These are phyloP conservation scores for Uromys caudimaculatus DNA, from an alignment of 2,797 vertebrate species.

Conservation along the genomic window DNA sequence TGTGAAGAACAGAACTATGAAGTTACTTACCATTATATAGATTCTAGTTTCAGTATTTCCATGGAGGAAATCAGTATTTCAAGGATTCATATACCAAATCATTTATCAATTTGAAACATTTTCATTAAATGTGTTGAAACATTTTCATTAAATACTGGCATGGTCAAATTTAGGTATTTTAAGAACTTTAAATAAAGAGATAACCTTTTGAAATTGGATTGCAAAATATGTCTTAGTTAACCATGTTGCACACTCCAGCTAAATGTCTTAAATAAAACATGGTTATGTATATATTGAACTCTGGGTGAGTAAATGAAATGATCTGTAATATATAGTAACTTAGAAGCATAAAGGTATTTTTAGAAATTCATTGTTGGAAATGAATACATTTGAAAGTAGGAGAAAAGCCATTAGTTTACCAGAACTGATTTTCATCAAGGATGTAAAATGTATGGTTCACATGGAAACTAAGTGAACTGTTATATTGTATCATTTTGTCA, in stretches of 20 bases:
- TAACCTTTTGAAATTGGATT: slow-evolving; percentile 75
- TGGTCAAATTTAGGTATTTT: slow-evolving; percentile 66
- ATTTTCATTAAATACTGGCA: slow-evolving; percentile 64
- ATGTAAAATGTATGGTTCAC: slow-evolving; percentile 79
- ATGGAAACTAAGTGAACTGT: slow-evolving; percentile 74
- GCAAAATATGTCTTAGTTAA: slow-evolving; percentile 77
- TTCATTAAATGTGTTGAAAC: too few species aligned
- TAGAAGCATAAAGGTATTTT: slow-evolving; percentile 63
- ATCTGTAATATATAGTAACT: slow-evolving; percentile 71
- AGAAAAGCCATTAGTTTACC: slow-evolving; percentile 75
- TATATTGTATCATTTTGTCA: slow-evolving; percentile 59
- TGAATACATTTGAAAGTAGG: slow-evolving; percentile 73
- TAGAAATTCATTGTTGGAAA: slow-evolving; percentile 73
- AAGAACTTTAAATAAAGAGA: slow-evolving; percentile 70
- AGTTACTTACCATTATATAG: neutral
- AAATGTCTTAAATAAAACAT: slow-evolving; percentile 69
- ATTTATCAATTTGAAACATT: too few species aligned
- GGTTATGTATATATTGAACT: slow-evolving; percentile 72
- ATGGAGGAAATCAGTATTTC: slow-evolving; percentile 43
- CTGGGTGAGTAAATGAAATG: slow-evolving; percentile 65
- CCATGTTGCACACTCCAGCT: slow-evolving; percentile 72
- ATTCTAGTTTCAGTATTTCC: slow-evolving; percentile 45
- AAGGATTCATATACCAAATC: slow-evolving; percentile 33
- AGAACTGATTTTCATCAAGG: slow-evolving; percentile 75
- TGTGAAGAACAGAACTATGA: neutral